These are phyloP conservation scores for Thaumatotibia leucotreta DNA, from an alignment of 1,140 invertebrate genomes.

Conservation along the genomic window DNA sequence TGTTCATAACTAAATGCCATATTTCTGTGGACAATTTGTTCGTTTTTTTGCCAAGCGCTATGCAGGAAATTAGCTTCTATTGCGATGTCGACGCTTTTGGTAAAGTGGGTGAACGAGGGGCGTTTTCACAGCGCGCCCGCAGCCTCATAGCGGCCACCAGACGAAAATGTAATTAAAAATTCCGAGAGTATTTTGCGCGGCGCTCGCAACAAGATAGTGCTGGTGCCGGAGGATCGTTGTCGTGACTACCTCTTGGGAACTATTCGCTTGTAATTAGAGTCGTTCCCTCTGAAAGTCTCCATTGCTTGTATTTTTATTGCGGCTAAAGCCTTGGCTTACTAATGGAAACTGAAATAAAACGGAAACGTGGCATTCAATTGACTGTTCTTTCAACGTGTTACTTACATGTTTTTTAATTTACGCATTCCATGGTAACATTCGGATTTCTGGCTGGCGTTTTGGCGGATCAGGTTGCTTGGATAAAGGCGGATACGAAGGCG, in stretches of 20 bases:
- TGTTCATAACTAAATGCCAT: conserved; percentile 38
- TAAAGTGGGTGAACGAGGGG: conserved; percentile 68
- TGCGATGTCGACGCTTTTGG: conserved; percentile 72
- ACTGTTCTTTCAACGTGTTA: neutral
- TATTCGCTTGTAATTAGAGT: conserved; percentile 73
- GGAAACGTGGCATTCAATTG: conserved; percentile 6
- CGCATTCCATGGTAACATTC: neutral
- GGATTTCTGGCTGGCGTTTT: conserved; percentile 14
- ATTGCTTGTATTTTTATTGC: conserved; percentile 30
- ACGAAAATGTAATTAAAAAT: conserved; percentile 77
- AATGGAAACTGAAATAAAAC: neutral
- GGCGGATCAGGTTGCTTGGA: conserved; percentile 89
- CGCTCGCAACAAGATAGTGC: conserved; percentile 72
- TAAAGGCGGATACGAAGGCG: conserved; percentile 94
- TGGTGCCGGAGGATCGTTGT: conserved; percentile 59
- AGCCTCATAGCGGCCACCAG: conserved; percentile 63
- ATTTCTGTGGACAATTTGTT: conserved; percentile 46
- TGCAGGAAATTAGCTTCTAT: conserved; percentile 76
- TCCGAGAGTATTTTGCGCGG: conserved; percentile 71
- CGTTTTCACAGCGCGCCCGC: conserved; percentile 58
- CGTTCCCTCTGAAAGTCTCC: conserved; percentile 60
- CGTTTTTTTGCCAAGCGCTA: conserved; percentile 65
- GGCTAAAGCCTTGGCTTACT: neutral
- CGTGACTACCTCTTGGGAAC: conserved; percentile 66
- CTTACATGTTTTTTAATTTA: conserved; percentile 2